Percentiles rank a stretch among this genome's conserved stretches.
Evolutionary conservation across 2,797 vertebrate genomes (phyloP).

Genomic region (Chiroxiphia lanceolata): DNA sequence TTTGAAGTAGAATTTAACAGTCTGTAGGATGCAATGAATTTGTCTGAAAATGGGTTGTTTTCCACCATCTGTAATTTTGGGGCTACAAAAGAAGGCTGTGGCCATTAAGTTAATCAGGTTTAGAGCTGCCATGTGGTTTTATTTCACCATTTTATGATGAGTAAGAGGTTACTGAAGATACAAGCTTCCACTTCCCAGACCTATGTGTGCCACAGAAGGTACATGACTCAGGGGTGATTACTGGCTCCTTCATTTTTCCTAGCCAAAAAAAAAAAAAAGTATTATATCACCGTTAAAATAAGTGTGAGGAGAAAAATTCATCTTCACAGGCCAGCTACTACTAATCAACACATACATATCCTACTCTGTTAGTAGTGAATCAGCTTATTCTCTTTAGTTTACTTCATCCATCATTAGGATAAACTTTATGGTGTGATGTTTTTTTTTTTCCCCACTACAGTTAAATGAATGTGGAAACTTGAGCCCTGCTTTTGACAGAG

Average conservation of each 20-base stretch:
- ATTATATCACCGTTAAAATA: not conserved
- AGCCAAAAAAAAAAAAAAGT: not conserved
- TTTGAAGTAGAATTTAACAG: not conserved
- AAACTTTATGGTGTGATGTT: not conserved
- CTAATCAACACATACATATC: not conserved
- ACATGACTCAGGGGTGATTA: not conserved
- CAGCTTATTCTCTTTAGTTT: not conserved
- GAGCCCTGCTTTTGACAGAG: not conserved
- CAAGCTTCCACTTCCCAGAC: not conserved
- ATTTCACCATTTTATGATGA: accelerated
- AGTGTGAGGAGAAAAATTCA: not conserved
- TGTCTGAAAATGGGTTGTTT: not conserved
- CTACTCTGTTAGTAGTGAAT: not conserved
- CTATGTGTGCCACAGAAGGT: not conserved
- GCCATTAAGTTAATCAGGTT: not conserved
- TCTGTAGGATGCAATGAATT: not conserved
- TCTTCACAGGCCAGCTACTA: not conserved
- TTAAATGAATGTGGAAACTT: not conserved
- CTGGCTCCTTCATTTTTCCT: not conserved
- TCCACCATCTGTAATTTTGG: not conserved
- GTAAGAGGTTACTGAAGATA: not conserved
- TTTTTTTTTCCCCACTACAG: not conserved
- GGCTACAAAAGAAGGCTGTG: not conserved
- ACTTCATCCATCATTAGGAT: not conserved
- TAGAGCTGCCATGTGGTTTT: not conserved